Percentiles rank a stretch among this genome's conserved stretches.
Evolutionary conservation across 1,140 invertebrate species (phyloP).

Genomic region (Contarinia nasturtii): DNA sequence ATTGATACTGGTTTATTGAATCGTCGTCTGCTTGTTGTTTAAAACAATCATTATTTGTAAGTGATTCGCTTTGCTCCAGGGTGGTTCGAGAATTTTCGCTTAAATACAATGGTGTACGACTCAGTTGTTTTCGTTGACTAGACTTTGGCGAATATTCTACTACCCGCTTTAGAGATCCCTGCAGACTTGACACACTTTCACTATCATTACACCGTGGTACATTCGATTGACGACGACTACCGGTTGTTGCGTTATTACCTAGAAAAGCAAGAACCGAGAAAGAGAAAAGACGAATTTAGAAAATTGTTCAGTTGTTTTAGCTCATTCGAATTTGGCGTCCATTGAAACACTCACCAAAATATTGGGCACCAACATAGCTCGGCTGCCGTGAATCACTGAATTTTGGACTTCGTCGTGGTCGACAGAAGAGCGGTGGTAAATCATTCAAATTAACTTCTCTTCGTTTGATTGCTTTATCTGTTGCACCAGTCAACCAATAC

Average conservation of each 20-base stretch:
- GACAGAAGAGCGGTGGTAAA: constrained; percentile 52
- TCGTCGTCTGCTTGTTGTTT: constrained; percentile 5
- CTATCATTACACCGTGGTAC: constrained; percentile 24
- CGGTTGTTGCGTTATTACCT: not conserved
- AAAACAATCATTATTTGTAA: constrained; percentile 20
- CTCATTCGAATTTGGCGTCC: too few species aligned
- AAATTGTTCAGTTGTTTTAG: too few species aligned
- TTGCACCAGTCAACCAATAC: constrained; percentile 77
- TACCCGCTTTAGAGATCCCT: constrained; percentile 13
- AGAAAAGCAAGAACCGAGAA: too few species aligned
- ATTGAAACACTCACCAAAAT: too few species aligned
- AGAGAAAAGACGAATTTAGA: not conserved
- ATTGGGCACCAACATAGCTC: constrained; percentile 28
- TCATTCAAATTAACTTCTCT: constrained; percentile 68
- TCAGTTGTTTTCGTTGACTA: constrained; percentile 10
- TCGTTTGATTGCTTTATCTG: constrained; percentile 61
- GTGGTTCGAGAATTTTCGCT: constrained; percentile 15
- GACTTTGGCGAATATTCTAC: constrained; percentile 16
- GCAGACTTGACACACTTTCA: constrained; percentile 21
- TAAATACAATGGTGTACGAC: constrained; percentile 10
- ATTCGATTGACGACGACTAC: constrained; percentile 22
- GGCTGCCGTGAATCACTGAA: constrained; percentile 49
- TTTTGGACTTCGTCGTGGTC: constrained; percentile 56
- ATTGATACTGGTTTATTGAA: constrained; percentile 5
- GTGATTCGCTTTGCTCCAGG: constrained; percentile 22